Evolutionary conservation across 2,888 invertebrate genomes (phyloP), one percentile per base, ranked within the genome.

Genomic region (Dusona sp.): DNA sequence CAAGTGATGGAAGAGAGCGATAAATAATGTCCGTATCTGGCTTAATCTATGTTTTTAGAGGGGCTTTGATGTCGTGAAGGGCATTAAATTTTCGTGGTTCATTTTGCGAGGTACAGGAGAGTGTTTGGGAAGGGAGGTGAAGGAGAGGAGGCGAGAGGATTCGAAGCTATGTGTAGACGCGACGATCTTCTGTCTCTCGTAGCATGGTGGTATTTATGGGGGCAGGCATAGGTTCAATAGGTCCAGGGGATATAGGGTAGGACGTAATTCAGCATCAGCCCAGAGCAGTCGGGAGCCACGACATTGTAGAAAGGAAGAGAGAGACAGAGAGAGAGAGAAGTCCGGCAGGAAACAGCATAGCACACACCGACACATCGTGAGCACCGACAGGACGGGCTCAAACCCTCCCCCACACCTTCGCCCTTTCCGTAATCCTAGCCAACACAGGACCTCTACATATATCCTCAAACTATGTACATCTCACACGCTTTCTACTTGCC

Each of bases 261-360:
- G 89, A 92, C 93, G 94, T 94, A 94, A 94, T 93, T 94, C 93
- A 94, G 93, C 93, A 94, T 94, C 94, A 94, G 92, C 89, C 87
- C 48, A 33, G 70, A 90, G 85, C 80, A 89, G 85, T 77, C 77
- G 90, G 83, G 75, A 89, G 86, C 77, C 82, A 70, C 80, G 86
- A 86, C 83, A 83, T 61, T 77, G 77, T 57, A 67, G 83, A 80
- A 80, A 81, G 65, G 13, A 25, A 74, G 38, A 19, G 36, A 11
- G 54, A 54, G 74, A 22, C 13, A 36, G 22, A 22, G 74, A 61
- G 57, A 38, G 68, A 48, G 42, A 19, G 48, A 68, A 64, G 80
- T 83, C 86, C 86, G 73, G 67, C 78, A 67, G 68, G 77, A 80
- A 72, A 70, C 73, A 79, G 67, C 45, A 72, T 19, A 65, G 65